phyloP scores from a whole-genome alignment of 92 coral and sea anemone genomes.

The Epizoanthus rinbou region DNA sequence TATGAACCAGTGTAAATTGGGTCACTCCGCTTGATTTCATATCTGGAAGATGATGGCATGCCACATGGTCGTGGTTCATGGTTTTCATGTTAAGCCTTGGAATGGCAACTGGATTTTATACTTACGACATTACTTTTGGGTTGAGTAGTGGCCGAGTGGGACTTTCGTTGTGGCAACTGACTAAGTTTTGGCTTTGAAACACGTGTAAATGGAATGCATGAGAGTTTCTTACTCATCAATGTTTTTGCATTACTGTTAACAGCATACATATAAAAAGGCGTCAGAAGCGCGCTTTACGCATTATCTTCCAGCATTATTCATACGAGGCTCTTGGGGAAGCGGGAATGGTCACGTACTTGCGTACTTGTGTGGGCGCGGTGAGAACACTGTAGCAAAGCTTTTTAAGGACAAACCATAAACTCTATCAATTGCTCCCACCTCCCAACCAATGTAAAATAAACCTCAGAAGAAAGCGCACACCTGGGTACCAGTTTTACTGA shows the following conservation, averaged over 20 bases:
- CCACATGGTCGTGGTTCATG: slow-evolving; percentile 9
- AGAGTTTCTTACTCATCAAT: slow-evolving; percentile 11
- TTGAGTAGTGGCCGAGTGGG: slow-evolving; percentile 13
- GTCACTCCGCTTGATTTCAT: slow-evolving; percentile 15
- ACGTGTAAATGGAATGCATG: slow-evolving; percentile 20
- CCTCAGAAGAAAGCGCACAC: slow-evolving; percentile 11
- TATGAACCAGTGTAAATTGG: slow-evolving; percentile 17
- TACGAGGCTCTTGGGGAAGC: slow-evolving; percentile 18
- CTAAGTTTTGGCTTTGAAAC: slow-evolving; percentile 19
- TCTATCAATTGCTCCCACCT: slow-evolving; percentile 17
- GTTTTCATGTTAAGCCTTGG: slow-evolving; percentile 17
- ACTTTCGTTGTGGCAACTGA: slow-evolving; percentile 11
- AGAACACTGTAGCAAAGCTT: slow-evolving; percentile 16
- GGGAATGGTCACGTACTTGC: too few species aligned
- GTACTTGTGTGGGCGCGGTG: slow-evolving; percentile 19
- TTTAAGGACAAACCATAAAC: slow-evolving; percentile 14
- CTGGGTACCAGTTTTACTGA: slow-evolving; percentile 20
- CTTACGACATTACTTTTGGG: slow-evolving; percentile 10
- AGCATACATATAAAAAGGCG: slow-evolving; percentile 15
- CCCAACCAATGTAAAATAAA: slow-evolving; percentile 14
- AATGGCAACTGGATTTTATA: slow-evolving; percentile 1
- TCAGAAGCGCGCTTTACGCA: slow-evolving; percentile 18
- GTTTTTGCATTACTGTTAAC: slow-evolving; percentile 14
- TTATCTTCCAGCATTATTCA: slow-evolving; percentile 14
- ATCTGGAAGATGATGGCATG: slow-evolving; percentile 21